Base-by-base conservation (phyloP, 92 coral and sea anemone genomes). In the Epizoanthus rinbou region DNA sequence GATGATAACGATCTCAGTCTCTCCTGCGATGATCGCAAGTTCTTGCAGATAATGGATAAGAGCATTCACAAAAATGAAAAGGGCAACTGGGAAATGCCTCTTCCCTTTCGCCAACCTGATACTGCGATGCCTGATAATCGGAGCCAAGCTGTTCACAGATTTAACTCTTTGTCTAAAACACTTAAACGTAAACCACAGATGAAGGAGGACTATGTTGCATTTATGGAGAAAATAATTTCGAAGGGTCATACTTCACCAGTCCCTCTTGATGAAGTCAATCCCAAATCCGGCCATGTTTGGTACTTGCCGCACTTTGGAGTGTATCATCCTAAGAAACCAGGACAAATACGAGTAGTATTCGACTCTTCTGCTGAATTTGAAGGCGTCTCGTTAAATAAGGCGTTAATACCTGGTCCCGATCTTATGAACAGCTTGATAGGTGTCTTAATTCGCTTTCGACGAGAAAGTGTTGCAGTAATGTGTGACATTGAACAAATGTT, bases 81-180 rank as follows among this genome's bases (percentile, higher is more conserved):
- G 6, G 86, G 86, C 8, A 83, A 73, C 80, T 73, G 84, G 84
- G 84, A 83, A 47, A 83, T 83, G 86, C 72, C 86, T 37, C 62
- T 82, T 5, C 79, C 79, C 39, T 82, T 82, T 56, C 72, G 73
- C 56, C 52, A 22, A 22, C 15, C 50, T 24, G 65, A 33, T 8
- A 67, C 24, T 9, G 10, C 3, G 16, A 23, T 73, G 80, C 85
- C 85, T 4, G 22, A 81, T 43, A 81, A 81, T 47, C 10, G 65
- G 24, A 23, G 50, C 14, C 70, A 81, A 6, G 76, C 86, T 22
- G 58, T 63, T 22, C 54, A 83, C 9, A 60, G 86, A 24, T 47
- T 83, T 21, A 83, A 76, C 73, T 69, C 72, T 19, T 84, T 85
- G 17, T 11, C 76, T 1, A 25, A 54, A 53, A 79, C 85, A 6